Evolutionary conservation across 2,888 invertebrate genomes (phyloP).

Genomic region (Drosophila barbarae): DNA sequence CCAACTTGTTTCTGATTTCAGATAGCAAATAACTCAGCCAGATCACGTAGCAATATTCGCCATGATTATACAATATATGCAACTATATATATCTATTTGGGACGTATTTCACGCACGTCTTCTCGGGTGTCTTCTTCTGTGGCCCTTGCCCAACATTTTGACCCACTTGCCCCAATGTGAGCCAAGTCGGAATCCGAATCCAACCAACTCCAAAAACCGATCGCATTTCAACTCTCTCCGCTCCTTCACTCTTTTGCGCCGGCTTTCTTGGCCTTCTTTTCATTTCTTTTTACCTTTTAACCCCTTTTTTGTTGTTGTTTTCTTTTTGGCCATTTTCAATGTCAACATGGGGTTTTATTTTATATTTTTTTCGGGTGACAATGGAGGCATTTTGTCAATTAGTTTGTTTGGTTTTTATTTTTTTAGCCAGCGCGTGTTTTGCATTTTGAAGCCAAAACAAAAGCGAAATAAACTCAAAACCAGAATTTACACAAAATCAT

Average conservation of each 20-base stretch:
- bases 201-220: conserved; percentile 28
- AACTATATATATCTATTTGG: conserved; percentile 34
- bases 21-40: conserved; percentile 9
- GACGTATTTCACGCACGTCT: conserved; percentile 60
- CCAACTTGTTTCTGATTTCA: not conserved
- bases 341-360: conserved; percentile 42
- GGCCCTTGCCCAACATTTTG: conserved; percentile 68
- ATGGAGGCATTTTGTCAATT: conserved; percentile 33
- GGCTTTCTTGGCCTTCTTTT: conserved; percentile 18
- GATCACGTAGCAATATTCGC: conserved; percentile 38
- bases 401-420: not conserved
- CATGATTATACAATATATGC: conserved; percentile 46
- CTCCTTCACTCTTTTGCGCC: conserved; percentile 11
- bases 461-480: conserved; percentile 19
- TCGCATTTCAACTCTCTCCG: conserved; percentile 57
- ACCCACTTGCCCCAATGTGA: conserved; percentile 67
- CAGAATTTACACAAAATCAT: conserved; percentile 56
- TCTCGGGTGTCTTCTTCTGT: conserved; percentile 7
- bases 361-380: conserved; percentile 52
- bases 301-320: conserved; percentile 10
- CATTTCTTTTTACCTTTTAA: conserved; percentile 16
- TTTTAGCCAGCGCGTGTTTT: conserved; percentile 51
- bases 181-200: not conserved
- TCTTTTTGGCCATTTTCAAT: conserved; percentile 55
- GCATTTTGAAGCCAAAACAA: conserved; percentile 35